Evolutionary conservation across 2,797 vertebrate genomes (phyloP).

Genomic region (Myripristis murdjan): DNA sequence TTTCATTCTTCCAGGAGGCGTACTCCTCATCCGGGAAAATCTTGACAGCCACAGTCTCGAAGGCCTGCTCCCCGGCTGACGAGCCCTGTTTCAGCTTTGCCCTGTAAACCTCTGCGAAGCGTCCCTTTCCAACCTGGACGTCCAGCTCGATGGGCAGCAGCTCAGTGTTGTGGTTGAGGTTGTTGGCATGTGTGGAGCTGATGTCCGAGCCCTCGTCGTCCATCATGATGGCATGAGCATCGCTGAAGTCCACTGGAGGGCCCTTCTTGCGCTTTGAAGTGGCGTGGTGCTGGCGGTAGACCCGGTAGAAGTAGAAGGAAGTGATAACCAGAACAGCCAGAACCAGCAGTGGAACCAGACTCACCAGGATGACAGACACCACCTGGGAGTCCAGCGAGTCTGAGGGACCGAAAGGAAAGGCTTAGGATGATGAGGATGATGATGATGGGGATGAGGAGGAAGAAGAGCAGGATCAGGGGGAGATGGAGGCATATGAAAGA

Average conservation of each 20-base stretch:
- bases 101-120: conserved; percentile 96
- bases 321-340: conserved; percentile 88
- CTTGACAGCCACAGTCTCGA: conserved; percentile 96
- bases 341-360: conserved; percentile 89
- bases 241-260: conserved; percentile 86
- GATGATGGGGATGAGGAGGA: background rate
- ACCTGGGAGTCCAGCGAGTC: conserved; percentile 77
- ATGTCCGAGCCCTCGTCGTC: conserved; percentile 93
- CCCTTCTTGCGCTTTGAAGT: conserved; percentile 81
- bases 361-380: conserved; percentile 89
- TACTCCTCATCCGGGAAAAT: conserved; percentile 95
- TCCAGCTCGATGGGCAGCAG: conserved; percentile 97
- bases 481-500: background rate
- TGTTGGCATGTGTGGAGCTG: conserved; percentile 96
- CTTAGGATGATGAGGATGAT: conserved; percentile 6
- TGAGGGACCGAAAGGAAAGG: conserved; percentile 20
- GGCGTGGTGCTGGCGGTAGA: conserved; percentile 84
- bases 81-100: conserved; percentile 95
- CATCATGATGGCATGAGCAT: conserved; percentile 89
- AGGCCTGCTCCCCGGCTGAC: conserved; percentile 86
- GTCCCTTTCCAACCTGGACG: conserved; percentile 92
- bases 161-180: conserved; percentile 98
- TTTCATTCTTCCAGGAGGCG: conserved; percentile 96
- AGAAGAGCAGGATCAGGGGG: background rate
- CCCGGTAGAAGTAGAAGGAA: conserved; percentile 91